These are phyloP conservation scores for Lanistes nyassanus DNA, from an alignment of 1,140 invertebrate species.

Conservation along the genomic window DNA sequence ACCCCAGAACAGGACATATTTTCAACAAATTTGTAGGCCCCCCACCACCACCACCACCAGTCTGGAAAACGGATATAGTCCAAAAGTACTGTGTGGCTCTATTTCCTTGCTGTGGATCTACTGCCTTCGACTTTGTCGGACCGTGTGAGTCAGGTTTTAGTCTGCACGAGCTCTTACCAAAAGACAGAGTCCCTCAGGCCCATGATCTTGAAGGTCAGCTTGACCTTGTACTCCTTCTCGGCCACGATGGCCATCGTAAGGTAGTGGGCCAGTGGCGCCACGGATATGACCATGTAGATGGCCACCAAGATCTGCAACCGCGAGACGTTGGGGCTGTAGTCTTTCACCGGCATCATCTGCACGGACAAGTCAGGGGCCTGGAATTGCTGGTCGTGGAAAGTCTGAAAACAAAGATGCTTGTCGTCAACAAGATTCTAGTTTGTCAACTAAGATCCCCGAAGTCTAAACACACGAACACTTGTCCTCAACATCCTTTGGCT, in stretches of 20 bases:
- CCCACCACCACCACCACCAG: no score
- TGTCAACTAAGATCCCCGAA: no score
- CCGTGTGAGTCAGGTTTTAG: no score
- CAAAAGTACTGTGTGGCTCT: no score
- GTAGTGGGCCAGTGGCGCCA: conserved; percentile 19
- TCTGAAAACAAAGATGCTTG: background rate
- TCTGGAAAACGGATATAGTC: no score
- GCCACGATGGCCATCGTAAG: conserved; percentile 5
- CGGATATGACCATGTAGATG: conserved; percentile 17
- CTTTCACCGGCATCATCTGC: conserved; percentile 15
- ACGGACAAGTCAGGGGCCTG: conserved; percentile 1
- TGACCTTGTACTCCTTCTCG: conserved; percentile 6
- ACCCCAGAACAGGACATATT: no score
- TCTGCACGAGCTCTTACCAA: conserved; percentile 1
- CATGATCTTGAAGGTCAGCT: conserved; percentile 15
- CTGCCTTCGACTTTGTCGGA: no score
- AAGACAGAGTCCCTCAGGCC: conserved; percentile 12
- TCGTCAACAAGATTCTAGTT: no score
- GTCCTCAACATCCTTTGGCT: no score
- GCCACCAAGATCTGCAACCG: conserved; percentile 9
- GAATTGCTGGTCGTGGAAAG: conserved; percentile 7
- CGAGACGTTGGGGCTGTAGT: conserved; percentile 6
- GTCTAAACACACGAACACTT: no score
- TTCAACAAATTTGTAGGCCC: no score
- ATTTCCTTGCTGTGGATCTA: no score